Evolutionary conservation across 2,888 invertebrate species (phyloP), one percentile per base, ranked within the genome.

Genomic region (Mythimna loreyi): DNA sequence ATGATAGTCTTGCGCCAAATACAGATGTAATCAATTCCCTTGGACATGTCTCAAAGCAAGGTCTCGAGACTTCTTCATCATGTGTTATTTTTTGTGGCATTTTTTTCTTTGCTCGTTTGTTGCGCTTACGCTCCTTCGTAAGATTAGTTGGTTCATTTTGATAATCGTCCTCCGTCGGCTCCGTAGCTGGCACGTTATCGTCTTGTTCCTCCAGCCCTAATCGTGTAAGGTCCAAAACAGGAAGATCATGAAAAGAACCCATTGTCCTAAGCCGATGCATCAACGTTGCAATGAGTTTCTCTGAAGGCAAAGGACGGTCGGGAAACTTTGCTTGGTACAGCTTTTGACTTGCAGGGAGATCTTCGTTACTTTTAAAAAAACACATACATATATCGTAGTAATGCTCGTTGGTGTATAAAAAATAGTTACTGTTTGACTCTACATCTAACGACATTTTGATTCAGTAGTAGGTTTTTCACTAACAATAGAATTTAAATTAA

Each of bases 231-330:
- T 67, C 67, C 13, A 52, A 45, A 9, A 52, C 8, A 8, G 67
- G 43, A 6, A 43, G 13, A 4, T n/a, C n/a, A n/a, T 67, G 21
- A 28, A 67, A 53, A 19, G 67, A 55, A 13, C 67, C 67, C 13
- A 47, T 67, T 4, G 67, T 55, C 16, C 8, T 3, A 36, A 67
- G 16, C 7, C 67, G 68, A 23, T 36, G 36, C 13, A 55, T 2
- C 47, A 67, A 23, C 13, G 53, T 67, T 55, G 47, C 23, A 55
- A 67, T 67, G 1, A 55, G 21, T n/a, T 23, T 67, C 45, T 67
- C 45, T 23, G 52, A 13, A 28, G 67, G 67, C 36, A 67, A 16
- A 36, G 68, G 67, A 9, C 67, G 70, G 28, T 59, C 53, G 11
- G 69, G 69, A 47, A 7, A 70, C 25, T 0, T 43, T 53, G 55